Conservation (phyloP, 2,888 invertebrate genomes). For the Polyommatus iphigenia region DNA sequence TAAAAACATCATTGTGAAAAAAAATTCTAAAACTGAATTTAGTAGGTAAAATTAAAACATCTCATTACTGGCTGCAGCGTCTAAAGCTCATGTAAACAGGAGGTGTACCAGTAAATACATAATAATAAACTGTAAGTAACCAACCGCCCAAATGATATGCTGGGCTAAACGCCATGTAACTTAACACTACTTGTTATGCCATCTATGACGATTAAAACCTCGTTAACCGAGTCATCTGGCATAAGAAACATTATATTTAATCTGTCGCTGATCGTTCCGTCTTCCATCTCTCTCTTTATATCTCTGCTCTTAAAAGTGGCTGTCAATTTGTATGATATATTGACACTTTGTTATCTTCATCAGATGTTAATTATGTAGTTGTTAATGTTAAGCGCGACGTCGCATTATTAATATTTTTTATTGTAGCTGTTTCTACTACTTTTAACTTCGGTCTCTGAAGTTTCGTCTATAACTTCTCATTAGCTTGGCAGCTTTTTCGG, state of each 20-base stretch:
- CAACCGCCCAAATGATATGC: conserved; percentile 11
- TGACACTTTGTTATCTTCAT: conserved; percentile 27
- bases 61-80: not conserved
- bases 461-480: not conserved
- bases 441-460: not conserved
- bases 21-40: not conserved
- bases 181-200: conserved; percentile 15
- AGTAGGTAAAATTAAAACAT: not conserved
- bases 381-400: conserved; percentile 23
- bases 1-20: not conserved
- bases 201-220: conserved; percentile 25
- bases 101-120: not conserved
- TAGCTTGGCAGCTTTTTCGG: not conserved
- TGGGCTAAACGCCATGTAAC: conserved; percentile 18
- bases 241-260: conserved; percentile 18
- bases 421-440: not conserved
- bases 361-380: conserved; percentile 26
- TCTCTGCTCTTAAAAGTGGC: conserved; percentile 20
- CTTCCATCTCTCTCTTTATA: not conserved
- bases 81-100: not conserved
- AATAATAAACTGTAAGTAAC: conserved; percentile 2
- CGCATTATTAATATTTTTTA: conserved; percentile 10
- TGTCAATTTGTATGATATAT: conserved; percentile 31
- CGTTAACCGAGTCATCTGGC: conserved; percentile 25
- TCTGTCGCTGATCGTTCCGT: conserved; percentile 24